These are phyloP conservation scores for Tragelaphus buxtoni DNA, from an alignment of 2,113 vertebrate genomes.

Conservation along the genomic window DNA sequence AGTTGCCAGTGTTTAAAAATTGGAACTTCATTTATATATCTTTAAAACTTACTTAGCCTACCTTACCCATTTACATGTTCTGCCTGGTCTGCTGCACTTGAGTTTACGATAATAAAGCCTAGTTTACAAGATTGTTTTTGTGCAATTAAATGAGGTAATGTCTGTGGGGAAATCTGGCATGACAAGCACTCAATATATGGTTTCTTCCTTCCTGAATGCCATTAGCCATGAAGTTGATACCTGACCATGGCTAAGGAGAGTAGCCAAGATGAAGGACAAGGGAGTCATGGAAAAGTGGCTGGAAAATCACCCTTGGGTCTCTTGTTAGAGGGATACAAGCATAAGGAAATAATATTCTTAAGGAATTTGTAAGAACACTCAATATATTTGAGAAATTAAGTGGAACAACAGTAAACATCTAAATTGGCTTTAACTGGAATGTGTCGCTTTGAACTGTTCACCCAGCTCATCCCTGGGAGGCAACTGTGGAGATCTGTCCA, in stretches of 20 bases:
- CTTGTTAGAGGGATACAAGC: not conserved
- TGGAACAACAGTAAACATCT: not conserved
- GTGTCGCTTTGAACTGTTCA: not conserved
- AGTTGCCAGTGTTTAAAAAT: constrained; percentile 6
- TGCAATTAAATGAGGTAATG: constrained; percentile 40
- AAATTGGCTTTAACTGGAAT: not conserved
- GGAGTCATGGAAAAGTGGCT: not conserved
- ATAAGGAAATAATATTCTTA: not conserved
- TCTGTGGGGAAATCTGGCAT: constrained; percentile 20
- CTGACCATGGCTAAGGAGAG: not conserved
- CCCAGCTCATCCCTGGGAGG: not conserved
- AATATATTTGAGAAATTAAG: not conserved
- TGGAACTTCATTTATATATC: not conserved
- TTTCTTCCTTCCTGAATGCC: constrained; percentile 23
- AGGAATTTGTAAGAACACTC: not conserved
- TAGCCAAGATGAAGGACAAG: not conserved
- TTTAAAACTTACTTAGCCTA: not conserved
- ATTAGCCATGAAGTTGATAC: not conserved
- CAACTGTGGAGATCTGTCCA: not conserved
- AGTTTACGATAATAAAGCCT: not conserved
- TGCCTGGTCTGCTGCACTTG: not conserved
- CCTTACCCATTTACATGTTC: not conserved
- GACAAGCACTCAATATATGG: not conserved
- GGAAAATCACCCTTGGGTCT: not conserved
- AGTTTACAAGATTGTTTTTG: constrained; percentile 13